Evolutionary conservation across 2,797 vertebrate genomes (phyloP).

Genomic region (Epinephelus coioides): DNA sequence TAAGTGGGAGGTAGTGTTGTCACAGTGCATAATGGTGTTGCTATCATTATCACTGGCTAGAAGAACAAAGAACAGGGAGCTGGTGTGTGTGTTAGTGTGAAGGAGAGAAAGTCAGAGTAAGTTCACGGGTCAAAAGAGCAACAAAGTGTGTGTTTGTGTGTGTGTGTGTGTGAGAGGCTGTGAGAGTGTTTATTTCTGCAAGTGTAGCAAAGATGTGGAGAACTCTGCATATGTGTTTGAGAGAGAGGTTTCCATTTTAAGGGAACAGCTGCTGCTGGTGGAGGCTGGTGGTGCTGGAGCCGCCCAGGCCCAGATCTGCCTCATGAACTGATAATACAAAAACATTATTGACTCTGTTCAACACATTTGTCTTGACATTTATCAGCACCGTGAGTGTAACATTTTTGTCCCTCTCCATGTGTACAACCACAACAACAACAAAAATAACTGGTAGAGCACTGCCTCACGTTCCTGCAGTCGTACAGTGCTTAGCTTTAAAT

Average conservation of each 20-base stretch:
- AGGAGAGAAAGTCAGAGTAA: conserved; percentile 11
- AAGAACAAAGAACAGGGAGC: conserved; percentile 59
- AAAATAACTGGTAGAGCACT: background rate
- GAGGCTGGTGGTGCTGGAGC: conserved; percentile 11
- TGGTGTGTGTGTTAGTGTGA: conserved; percentile 19
- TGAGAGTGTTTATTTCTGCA: conserved; percentile 16
- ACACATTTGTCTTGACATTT: conserved; percentile 55
- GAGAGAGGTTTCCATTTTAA: conserved; percentile 35
- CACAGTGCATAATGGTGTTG: conserved; percentile 75
- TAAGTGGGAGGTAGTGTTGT: conserved; percentile 75
- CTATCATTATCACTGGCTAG: conserved; percentile 65
- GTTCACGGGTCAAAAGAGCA: conserved; percentile 57
- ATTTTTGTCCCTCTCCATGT: conserved; percentile 20
- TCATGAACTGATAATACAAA: conserved; percentile 22
- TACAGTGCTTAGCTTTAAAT: background rate
- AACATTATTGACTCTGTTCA: conserved; percentile 38
- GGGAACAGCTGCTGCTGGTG: conserved; percentile 44
- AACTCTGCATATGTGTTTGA: conserved; percentile 13
- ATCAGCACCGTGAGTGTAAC: conserved; percentile 13
- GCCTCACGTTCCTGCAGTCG: conserved; percentile 1
- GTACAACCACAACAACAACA: background rate
- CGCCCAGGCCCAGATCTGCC: conserved; percentile 21
- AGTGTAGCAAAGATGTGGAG: conserved; percentile 22
- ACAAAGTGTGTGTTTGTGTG: background rate
- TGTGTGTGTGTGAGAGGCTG: background rate